Evolutionary conservation across 1,140 invertebrate species (phyloP).

Genomic region (Anastrepha obliqua): DNA sequence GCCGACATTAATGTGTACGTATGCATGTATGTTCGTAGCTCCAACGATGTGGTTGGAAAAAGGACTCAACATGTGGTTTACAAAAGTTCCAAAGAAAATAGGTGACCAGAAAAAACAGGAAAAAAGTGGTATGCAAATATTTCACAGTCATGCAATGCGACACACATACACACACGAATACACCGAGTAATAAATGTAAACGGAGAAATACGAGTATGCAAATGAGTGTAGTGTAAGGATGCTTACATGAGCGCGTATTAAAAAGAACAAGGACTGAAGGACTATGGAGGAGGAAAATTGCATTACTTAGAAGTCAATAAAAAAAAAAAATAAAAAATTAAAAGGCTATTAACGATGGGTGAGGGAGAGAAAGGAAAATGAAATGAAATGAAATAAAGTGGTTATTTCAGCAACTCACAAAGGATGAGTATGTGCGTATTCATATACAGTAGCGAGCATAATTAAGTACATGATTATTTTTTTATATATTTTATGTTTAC

Average conservation of each 20-base stretch:
- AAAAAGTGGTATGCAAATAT: background rate
- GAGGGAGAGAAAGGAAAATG: background rate
- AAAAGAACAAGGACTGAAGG: background rate
- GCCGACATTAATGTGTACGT: background rate
- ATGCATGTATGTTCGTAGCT: background rate
- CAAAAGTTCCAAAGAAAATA: background rate
- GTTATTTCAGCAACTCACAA: no score
- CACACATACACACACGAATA: background rate
- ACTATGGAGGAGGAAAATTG: background rate
- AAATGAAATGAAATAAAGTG: background rate
- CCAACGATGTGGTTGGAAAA: background rate
- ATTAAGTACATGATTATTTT: no score
- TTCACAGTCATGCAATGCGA: background rate
- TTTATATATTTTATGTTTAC: no score
- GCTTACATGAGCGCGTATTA: background rate
- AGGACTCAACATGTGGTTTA: conserved; percentile 5
- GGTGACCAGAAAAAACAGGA: background rate
- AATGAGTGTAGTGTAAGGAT: background rate
- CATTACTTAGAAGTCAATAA: background rate
- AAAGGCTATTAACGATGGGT: background rate
- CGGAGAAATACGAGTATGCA: no score
- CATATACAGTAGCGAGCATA: no score
- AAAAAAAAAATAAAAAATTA: background rate
- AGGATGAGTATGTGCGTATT: no score
- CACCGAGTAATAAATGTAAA: no score